Percentiles rank a stretch among this genome's conserved stretches.
These are phyloP conservation scores for Pogona vitticeps DNA, from an alignment of 2,113 vertebrate genomes.

Conservation along the genomic window DNA sequence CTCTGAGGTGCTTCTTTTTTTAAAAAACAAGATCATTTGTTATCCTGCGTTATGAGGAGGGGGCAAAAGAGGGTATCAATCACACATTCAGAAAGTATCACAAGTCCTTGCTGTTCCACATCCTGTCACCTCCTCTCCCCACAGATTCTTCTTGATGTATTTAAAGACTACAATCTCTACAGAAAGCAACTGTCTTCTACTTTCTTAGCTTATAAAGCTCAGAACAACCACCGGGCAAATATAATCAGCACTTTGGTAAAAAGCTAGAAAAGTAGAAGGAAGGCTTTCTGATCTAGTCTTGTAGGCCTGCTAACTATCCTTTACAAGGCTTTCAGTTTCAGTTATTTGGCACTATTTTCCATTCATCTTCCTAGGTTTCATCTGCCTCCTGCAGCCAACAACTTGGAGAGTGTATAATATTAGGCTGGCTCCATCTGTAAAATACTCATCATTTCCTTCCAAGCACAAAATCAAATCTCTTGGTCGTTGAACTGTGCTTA, in stretches of 20 bases:
- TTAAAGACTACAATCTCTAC: not conserved
- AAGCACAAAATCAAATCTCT: slow-evolving; percentile 27
- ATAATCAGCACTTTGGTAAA: not conserved
- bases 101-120: not conserved
- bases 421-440: slow-evolving; percentile 20
- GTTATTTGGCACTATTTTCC: not conserved
- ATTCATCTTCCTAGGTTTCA: not conserved
- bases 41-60: not conserved
- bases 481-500: slow-evolving; percentile 1
- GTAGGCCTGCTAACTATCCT: not conserved
- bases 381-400: not conserved
- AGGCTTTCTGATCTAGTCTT: not conserved
- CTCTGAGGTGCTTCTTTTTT: not conserved
- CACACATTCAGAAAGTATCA: not conserved
- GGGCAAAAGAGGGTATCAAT: not conserved
- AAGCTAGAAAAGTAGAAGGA: not conserved
- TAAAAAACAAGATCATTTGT: not conserved
- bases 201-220: not conserved
- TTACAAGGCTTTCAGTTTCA: not conserved
- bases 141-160: not conserved
- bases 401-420: not conserved
- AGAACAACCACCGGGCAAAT: not conserved
- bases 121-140: not conserved
- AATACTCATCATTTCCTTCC: slow-evolving; percentile 31
- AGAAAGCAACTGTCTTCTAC: not conserved